A percentile compares a stretch with the other conserved stretches of the same genome.
Evolutionary conservation across 1,140 invertebrate species (phyloP).

Genomic region (Macrostomum lignano): DNA sequence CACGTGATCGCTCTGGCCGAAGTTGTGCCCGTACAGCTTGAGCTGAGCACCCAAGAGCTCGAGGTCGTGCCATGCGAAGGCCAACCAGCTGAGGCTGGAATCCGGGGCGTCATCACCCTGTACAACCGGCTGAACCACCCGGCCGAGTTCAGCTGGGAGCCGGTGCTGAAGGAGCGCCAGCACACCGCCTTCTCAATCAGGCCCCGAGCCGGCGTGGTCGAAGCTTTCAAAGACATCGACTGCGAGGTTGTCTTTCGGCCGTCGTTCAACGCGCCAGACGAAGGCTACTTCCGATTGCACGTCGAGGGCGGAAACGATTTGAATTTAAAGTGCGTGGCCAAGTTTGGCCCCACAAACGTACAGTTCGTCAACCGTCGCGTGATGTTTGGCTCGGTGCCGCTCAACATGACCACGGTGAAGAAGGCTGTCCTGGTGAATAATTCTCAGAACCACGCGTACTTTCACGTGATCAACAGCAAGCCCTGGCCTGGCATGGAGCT

Average conservation of each 20-base stretch:
- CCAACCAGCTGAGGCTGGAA: too few species aligned
- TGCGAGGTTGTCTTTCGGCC: conserved; percentile 29
- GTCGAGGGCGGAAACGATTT: conserved; percentile 15
- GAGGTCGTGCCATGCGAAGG: too few species aligned
- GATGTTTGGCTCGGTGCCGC: conserved; percentile 20
- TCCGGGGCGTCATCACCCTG: too few species aligned
- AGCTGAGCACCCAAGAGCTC: too few species aligned
- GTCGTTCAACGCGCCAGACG: conserved; percentile 21
- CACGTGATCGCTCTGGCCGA: too few species aligned
- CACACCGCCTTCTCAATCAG: too few species aligned
- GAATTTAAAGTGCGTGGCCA: conserved; percentile 16
- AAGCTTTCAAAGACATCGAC: conserved; percentile 19
- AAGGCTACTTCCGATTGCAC: conserved; percentile 20
- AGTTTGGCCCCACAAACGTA: conserved; percentile 19
- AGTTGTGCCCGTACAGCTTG: too few species aligned
- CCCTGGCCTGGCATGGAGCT: conserved; percentile 21
- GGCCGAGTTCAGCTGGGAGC: too few species aligned
- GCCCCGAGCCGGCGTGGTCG: too few species aligned
- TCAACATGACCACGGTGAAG: conserved; percentile 20
- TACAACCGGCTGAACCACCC: too few species aligned
- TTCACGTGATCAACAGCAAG: conserved; percentile 16
- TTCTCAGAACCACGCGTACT: conserved; percentile 22
- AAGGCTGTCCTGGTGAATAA: conserved; percentile 19
- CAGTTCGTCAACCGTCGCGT: conserved; percentile 21
- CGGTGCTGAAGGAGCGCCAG: too few species aligned